Percentiles rank a stretch among this genome's conserved stretches.
These are phyloP conservation scores for Ammodytes dubius DNA, from an alignment of 2,113 vertebrate genomes.

Conservation along the genomic window DNA sequence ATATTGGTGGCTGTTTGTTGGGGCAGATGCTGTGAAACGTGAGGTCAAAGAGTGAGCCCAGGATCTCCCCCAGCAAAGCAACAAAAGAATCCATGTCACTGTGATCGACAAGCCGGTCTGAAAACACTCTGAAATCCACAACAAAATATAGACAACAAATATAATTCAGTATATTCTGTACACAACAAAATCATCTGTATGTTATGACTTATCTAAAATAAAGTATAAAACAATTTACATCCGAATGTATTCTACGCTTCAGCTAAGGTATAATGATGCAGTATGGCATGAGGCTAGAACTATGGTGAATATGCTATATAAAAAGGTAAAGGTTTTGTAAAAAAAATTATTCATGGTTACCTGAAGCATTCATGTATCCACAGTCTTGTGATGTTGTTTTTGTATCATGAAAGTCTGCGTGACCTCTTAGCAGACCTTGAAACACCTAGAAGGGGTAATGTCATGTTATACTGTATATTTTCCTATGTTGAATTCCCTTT, in stretches of 20 bases:
- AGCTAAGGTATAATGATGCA: neutral
- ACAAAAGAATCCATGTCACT: conserved; percentile 87
- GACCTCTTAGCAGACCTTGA: conserved; percentile 90
- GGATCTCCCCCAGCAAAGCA: conserved; percentile 85
- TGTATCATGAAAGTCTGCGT: conserved; percentile 90
- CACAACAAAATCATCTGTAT: neutral
- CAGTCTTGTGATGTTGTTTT: conserved; percentile 86
- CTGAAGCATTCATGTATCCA: conserved; percentile 95
- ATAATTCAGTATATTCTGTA: neutral
- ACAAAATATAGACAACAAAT: conserved; percentile 22
- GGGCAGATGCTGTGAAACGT: conserved; percentile 90
- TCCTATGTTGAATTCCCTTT: neutral
- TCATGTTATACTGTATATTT: neutral
- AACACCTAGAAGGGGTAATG: conserved; percentile 84
- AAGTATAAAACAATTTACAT: neutral
- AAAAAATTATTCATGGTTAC: conserved; percentile 63
- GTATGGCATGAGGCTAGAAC: neutral
- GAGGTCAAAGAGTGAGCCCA: conserved; percentile 87
- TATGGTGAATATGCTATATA: neutral
- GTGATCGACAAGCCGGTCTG: conserved; percentile 89
- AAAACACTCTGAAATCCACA: conserved; percentile 88
- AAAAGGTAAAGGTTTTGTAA: neutral
- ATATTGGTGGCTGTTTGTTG: conserved; percentile 87
- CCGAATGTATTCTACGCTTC: neutral
- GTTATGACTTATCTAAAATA: neutral